Evolutionary conservation across 2,797 vertebrate species (phyloP).

Genomic region (Lemur catta): DNA sequence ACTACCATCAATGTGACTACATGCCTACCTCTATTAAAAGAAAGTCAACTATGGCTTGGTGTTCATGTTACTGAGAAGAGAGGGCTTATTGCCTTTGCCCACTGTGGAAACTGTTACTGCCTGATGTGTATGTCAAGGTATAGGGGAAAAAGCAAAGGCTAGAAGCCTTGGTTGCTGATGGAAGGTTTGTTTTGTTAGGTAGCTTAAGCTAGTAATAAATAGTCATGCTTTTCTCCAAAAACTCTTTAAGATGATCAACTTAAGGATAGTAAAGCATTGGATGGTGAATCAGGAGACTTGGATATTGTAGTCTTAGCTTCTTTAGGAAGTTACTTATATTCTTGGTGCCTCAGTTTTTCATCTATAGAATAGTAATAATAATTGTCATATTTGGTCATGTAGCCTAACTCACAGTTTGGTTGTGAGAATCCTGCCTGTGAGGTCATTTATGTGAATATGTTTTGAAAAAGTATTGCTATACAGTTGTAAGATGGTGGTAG

Average conservation of each 20-base stretch:
- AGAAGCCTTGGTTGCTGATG: neutral
- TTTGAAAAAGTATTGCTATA: neutral
- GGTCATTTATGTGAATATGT: neutral
- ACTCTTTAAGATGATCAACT: neutral
- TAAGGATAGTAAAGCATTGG: neutral
- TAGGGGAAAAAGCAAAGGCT: neutral
- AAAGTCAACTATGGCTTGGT: neutral
- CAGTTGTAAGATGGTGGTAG: neutral
- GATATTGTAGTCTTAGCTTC: neutral
- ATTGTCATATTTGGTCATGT: neutral
- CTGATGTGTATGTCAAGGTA: neutral
- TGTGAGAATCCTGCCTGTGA: neutral
- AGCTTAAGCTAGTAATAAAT: neutral
- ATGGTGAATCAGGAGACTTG: neutral
- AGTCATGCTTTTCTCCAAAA: neutral
- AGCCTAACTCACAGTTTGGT: neutral
- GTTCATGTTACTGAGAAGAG: fast-evolving
- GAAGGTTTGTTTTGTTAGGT: neutral
- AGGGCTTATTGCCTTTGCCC: neutral
- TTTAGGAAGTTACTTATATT: neutral
- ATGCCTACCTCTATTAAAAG: neutral
- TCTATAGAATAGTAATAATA: neutral
- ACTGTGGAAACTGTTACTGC: neutral
- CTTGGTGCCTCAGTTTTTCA: neutral
- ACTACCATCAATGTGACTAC: neutral